Conservation (phyloP, 2,797 vertebrate species). For the Lophius americanus region DNA sequence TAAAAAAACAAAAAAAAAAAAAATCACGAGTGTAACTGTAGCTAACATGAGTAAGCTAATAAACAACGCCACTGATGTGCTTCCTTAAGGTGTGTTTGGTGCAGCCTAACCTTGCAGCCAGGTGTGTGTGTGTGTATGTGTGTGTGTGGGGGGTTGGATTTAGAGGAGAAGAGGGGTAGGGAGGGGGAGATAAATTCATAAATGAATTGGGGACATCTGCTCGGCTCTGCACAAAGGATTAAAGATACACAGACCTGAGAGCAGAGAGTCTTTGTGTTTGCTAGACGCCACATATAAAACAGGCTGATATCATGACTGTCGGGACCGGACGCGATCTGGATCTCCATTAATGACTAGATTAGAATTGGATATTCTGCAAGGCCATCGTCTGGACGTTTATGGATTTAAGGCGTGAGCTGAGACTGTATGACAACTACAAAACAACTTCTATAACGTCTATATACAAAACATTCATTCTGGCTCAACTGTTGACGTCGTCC, state of each 20-base stretch:
- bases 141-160: constrained; percentile 40
- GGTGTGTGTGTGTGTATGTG: constrained; percentile 70
- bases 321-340: no score
- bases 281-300: constrained; percentile 3
- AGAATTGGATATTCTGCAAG: no score
- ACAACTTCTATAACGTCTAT: no score
- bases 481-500: constrained; percentile 35
- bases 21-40: constrained; percentile 61
- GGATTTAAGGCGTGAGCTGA: no score
- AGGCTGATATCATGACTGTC: no score
- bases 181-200: constrained; percentile 90
- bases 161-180: not conserved
- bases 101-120: constrained; percentile 96
- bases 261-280: constrained; percentile 10
- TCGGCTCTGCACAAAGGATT: constrained; percentile 92
- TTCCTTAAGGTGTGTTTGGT: constrained; percentile 14
- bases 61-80: constrained; percentile 57
- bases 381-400: no score
- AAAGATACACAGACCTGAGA: constrained; percentile 81
- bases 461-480: constrained; percentile 46
- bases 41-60: constrained; percentile 70
- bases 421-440: no score
- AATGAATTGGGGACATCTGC: constrained; percentile 99
- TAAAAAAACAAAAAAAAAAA: constrained; percentile 35
- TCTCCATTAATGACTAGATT: no score